Conservation (phyloP, 2,888 invertebrate genomes). For the Clanis bilineata region DNA sequence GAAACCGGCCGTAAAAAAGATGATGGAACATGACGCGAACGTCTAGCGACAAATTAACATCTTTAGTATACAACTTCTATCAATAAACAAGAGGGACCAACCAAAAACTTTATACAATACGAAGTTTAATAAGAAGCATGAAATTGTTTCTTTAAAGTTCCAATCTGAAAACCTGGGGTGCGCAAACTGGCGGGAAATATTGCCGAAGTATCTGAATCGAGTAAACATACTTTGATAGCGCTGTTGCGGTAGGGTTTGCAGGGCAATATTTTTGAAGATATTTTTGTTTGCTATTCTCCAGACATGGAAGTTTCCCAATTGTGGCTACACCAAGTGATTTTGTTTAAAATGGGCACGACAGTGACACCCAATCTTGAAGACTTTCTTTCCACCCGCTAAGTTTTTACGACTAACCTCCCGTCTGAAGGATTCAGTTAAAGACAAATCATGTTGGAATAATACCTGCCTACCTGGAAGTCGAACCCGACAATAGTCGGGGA, state of each 20-base stretch:
- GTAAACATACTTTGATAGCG: constrained; percentile 1
- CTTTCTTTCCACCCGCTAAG: too few species aligned
- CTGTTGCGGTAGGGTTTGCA: constrained; percentile 23
- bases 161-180: constrained; percentile 20
- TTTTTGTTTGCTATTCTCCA: neutral
- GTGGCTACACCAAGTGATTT: neutral
- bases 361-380: too few species aligned
- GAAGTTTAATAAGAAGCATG: constrained; percentile 17
- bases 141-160: constrained; percentile 19
- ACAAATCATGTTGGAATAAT: too few species aligned
- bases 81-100: neutral
- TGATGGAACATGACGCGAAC: neutral
- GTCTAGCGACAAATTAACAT: neutral
- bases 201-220: constrained; percentile 28
- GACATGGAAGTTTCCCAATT: neutral
- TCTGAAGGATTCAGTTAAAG: too few species aligned
- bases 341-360: too few species aligned
- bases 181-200: constrained; percentile 25
- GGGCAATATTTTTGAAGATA: neutral
- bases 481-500: too few species aligned
- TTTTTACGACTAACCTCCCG: too few species aligned
- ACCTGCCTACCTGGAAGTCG: too few species aligned
- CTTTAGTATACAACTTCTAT: neutral
- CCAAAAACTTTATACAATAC: neutral
- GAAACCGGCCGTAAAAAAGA: too few species aligned